Base-by-base conservation (phyloP, 1,140 invertebrate species). In the Drosophila parvula region DNA sequence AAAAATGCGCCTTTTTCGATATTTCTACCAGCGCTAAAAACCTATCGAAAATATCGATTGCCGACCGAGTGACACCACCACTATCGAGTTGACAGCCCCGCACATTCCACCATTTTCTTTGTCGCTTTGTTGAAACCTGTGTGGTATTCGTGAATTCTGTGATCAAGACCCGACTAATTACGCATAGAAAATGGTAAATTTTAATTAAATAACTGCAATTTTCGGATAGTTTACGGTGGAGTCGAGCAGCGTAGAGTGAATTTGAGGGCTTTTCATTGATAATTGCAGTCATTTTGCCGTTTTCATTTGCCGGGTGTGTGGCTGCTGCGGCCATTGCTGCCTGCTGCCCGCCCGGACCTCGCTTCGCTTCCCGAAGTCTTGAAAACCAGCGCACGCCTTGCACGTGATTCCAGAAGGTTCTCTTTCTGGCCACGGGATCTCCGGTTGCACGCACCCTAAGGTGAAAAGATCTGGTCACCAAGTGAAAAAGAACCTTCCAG, bases 281-380 rank as follows among this genome's bases (percentile, higher is more conserved):
- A 71, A 89, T 80, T 74, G 41, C 30, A 59, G 40, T 36, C 41
- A 51, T 74, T 69, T 62, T 55, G 45, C 44, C 61, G 36, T 74
- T 84, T 88, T 88, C 41, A 84, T 78, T 84, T 89, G 84, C 84
- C 84, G 84, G 84, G 84, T 88, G 84, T 83, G 40, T 60, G 69
- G 30, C 30, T 50, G 48, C 63, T 63, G 68, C 78, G 56, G 70
- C 64, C 47, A 69, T 60, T 74, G 50, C 70, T 74, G 63, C 80
- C 62, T 69, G 55, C 67, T 43, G 56, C 61, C 34, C 57, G 51
- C 58, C 51, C 18, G 36, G 51, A 38, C 16, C 16, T 30, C 8
- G 27, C 28, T 22, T 38, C 34, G 36, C 34, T 38, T 38, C 12
- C 12, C 34, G 18, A 34, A 55, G 51, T 55, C 51, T 55, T 34